Conservation (phyloP, 2,797 vertebrate species). For the Crax fasciolata region DNA sequence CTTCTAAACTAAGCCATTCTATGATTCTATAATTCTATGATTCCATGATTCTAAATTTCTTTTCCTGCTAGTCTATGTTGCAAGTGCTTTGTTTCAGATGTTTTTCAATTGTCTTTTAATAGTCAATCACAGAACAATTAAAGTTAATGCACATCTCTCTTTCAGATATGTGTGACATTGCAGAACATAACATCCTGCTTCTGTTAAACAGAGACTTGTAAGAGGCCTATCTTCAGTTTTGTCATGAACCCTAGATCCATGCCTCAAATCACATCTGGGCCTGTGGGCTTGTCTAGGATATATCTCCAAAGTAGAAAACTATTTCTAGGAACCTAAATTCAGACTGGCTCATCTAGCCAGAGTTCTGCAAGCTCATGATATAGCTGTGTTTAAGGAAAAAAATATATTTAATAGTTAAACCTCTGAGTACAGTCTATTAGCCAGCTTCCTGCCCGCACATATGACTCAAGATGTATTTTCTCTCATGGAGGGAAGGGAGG, state of each 20-base stretch:
- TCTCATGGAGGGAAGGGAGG: no score
- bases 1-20: no score
- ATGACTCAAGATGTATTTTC: no score
- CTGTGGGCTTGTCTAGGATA: not conserved
- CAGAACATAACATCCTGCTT: not conserved
- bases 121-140: not conserved
- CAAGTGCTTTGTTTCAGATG: not conserved
- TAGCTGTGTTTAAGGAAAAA: not conserved
- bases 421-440: no score
- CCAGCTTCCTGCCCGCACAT: no score
- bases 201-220: not conserved
- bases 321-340: not conserved
- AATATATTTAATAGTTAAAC: no score
- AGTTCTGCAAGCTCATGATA: not conserved
- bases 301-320: not conserved
- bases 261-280: not conserved
- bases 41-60: no score
- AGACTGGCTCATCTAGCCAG: accelerated
- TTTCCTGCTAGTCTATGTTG: not conserved
- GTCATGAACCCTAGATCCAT: not conserved
- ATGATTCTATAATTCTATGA: no score
- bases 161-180: not conserved
- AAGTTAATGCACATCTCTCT: not conserved
- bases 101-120: not conserved
- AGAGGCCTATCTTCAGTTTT: not conserved